Percentiles rank a stretch among this genome's conserved stretches.
Evolutionary conservation across 2,113 vertebrate species (phyloP).

Genomic region (Halichoeres trimaculatus): DNA sequence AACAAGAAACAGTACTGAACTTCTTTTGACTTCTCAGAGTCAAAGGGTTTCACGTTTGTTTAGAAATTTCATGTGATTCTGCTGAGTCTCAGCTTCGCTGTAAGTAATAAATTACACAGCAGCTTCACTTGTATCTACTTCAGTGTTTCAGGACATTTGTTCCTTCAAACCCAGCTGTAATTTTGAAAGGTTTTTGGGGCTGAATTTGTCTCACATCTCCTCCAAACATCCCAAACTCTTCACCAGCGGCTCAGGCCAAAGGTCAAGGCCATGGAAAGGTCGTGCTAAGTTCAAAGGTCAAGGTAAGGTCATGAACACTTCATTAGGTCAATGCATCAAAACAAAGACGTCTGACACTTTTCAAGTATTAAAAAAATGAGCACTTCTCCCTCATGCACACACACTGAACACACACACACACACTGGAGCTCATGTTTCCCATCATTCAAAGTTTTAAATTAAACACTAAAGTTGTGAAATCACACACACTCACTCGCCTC

Average conservation of each 20-base stretch:
- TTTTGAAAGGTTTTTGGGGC: too few relatives aligned
- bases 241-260: constrained; percentile 42
- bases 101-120: too few relatives aligned
- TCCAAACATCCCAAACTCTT: constrained; percentile 11
- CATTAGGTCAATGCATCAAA: constrained; percentile 38
- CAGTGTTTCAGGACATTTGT: too few relatives aligned
- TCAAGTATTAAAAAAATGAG: constrained; percentile 57
- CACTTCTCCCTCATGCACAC: neutral
- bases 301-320: constrained; percentile 52
- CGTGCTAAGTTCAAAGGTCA: constrained; percentile 49
- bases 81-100: too few relatives aligned
- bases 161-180: too few relatives aligned
- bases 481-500: constrained; percentile 14
- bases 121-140: too few relatives aligned
- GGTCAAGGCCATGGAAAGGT: constrained; percentile 76
- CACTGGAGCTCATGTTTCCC: neutral
- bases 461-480: constrained; percentile 17
- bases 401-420: neutral
- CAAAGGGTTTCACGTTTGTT: too few relatives aligned
- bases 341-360: constrained; percentile 13
- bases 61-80: too few relatives aligned
- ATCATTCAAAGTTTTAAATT: neutral
- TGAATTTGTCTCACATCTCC: too few relatives aligned
- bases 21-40: too few relatives aligned
- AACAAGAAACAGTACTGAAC: too few relatives aligned